phyloP scores from a whole-genome alignment of 1,140 invertebrate species.

The Onthophagus taurus region DNA sequence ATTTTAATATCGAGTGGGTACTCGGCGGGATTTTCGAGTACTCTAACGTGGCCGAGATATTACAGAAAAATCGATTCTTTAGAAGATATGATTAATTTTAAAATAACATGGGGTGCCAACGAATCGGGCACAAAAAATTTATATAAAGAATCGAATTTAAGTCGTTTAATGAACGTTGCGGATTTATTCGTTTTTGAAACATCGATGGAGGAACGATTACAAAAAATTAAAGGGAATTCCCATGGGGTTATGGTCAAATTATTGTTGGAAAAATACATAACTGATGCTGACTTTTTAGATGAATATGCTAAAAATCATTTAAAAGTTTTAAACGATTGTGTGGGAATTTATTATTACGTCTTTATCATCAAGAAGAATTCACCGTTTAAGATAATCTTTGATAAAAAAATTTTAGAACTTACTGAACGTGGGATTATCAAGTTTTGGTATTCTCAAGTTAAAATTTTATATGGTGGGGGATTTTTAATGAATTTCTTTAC shows the following conservation, averaged over 20 bases:
- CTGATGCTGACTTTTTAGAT: slow-evolving; percentile 3
- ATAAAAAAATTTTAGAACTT: not conserved
- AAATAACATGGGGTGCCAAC: slow-evolving; percentile 6
- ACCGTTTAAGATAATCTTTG: slow-evolving; percentile 4
- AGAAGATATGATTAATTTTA: slow-evolving; percentile 2
- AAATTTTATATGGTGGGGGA: not conserved
- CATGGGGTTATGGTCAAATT: slow-evolving; percentile 5
- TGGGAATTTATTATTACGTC: not conserved
- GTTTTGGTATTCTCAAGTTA: not conserved
- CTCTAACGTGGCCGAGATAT: slow-evolving; percentile 6
- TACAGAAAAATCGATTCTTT: not conserved
- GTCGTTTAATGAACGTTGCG: not conserved
- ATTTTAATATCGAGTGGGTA: slow-evolving; percentile 4
- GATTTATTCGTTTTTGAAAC: not conserved
- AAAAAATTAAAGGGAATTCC: slow-evolving; percentile 1
- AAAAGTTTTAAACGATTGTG: slow-evolving; percentile 3
- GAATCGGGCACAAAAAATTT: not conserved
- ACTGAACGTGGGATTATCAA: slow-evolving; percentile 6
- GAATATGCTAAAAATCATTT: slow-evolving; percentile 10
- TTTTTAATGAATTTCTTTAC: not conserved
- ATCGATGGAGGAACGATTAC: not conserved
- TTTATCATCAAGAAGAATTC: slow-evolving; percentile 3
- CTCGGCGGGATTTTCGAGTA: slow-evolving; percentile 5
- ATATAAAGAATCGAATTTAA: not conserved
- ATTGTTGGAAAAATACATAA: slow-evolving; percentile 4